Base-by-base conservation (phyloP, 1,140 invertebrate species). In the Hormaphis cornu region DNA sequence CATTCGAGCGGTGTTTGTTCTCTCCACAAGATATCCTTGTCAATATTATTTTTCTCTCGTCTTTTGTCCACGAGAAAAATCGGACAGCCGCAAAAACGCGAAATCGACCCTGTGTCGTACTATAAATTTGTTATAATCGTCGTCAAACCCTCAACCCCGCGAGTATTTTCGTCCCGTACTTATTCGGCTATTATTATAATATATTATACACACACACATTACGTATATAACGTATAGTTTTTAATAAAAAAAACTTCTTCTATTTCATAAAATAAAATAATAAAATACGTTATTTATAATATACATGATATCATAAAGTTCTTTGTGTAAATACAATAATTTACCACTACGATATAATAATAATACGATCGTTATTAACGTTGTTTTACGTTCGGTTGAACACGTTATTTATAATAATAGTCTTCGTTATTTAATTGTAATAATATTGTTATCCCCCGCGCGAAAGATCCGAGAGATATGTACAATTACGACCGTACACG, bases 391-490 rank as follows among this genome's bases (percentile, higher is more conserved):
- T 58, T 37, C 20, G 35, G 20, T 58, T 8, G 54, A 66, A 66
- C 44, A 48, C 61, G 44, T 66, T 66, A 66, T 46, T 66, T n/a
- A n/a, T 16, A n/a, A 66, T 48, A 33, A 35, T 66, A 66, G 61
- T 46, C 44, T 66, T 66, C 61, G 61, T 66, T 66, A 66, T 66
- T 66, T 66, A 66, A 66, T 66, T 48, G 44, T 63, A 35, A 66
- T 66, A 22, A 66, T 50, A 66, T 66, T 66, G 61, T 66, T 66
- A 66, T 66, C 28, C n/a, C 20, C 40, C 10, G n/a, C n/a, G n/a
- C n/a, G 20, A 44, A 58, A 58, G 33, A 58, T 22, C 35, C 0
- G 35, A 58, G 14, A 40, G 35, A 22, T 58, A 22, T 20, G 54
- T 58, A 37, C 40, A 58, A 24, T 40, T 37, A 37, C 10, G 20